These are phyloP conservation scores for Monochamus saltuarius DNA, from an alignment of 1,140 invertebrate genomes.

Conservation along the genomic window DNA sequence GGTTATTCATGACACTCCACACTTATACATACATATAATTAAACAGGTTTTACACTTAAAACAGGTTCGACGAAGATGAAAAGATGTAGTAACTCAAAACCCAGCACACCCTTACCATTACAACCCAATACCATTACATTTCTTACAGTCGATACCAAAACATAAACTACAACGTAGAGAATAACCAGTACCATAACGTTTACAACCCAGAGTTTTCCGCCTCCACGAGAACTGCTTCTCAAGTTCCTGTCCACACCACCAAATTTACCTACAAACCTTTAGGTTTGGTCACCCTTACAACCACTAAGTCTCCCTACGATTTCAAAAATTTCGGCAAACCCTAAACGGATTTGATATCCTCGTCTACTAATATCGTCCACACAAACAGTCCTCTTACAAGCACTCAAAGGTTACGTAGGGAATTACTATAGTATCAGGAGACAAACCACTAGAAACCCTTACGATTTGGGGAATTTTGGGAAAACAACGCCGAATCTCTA, in stretches of 20 bases:
- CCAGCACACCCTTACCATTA: conserved; percentile 36
- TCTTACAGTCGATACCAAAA: conserved; percentile 23
- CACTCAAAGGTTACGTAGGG: conserved; percentile 37
- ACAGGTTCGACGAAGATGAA: conserved; percentile 46
- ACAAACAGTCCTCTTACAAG: conserved; percentile 1
- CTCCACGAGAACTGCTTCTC: conserved; percentile 29
- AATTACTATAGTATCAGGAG: conserved; percentile 44
- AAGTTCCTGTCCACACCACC: conserved; percentile 44
- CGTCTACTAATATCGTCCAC: conserved; percentile 7
- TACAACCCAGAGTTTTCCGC: conserved; percentile 22
- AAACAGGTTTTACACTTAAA: conserved; percentile 25
- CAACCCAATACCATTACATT: conserved; percentile 24
- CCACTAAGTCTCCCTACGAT: conserved; percentile 55
- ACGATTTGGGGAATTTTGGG: conserved; percentile 52
- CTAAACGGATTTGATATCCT: conserved; percentile 20
- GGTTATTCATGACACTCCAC: no score
- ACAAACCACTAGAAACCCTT: conserved; percentile 51
- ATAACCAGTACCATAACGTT: conserved; percentile 23
- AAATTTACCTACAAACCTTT: conserved; percentile 34
- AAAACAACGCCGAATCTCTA: conserved; percentile 39
- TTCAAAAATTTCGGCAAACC: conserved; percentile 53
- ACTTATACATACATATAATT: not conserved
- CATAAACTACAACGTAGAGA: conserved; percentile 10
- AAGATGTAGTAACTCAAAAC: conserved; percentile 33
- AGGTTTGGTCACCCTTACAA: conserved; percentile 32